A percentile compares a stretch with the other conserved stretches of the same genome.
These are phyloP conservation scores for Poeciliopsis turneri DNA, from an alignment of 2,797 vertebrate genomes.

Conservation along the genomic window DNA sequence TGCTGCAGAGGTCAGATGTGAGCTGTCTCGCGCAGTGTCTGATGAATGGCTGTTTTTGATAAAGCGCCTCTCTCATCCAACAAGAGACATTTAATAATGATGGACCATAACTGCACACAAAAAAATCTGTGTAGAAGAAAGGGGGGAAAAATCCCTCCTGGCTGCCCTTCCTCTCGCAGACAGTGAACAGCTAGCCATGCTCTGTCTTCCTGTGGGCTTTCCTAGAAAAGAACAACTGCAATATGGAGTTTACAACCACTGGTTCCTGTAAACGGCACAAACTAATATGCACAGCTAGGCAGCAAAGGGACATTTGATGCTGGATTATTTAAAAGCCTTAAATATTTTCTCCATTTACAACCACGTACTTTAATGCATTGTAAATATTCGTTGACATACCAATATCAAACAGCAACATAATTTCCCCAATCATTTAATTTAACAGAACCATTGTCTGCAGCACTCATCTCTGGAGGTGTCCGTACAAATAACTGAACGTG, in stretches of 20 bases:
- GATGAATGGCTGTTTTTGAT: constrained; percentile 95
- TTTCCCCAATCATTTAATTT: constrained; percentile 75
- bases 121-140: constrained; percentile 85
- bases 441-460: constrained; percentile 51
- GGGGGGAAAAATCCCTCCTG: constrained; percentile 59
- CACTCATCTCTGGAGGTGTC: constrained; percentile 56
- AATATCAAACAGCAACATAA: constrained; percentile 73
- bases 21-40: constrained; percentile 85
- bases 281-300: neutral
- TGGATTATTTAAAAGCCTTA: neutral
- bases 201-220: constrained; percentile 53
- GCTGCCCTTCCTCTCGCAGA: constrained; percentile 65
- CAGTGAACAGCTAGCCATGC: constrained; percentile 63
- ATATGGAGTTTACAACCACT: constrained; percentile 27
- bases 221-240: constrained; percentile 29
- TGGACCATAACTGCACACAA: constrained; percentile 88
- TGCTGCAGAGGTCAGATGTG: constrained; percentile 97
- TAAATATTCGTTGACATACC: constrained; percentile 63
- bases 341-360: neutral
- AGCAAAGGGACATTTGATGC: neutral
- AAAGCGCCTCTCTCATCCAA: constrained; percentile 90
- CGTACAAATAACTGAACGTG: constrained; percentile 76
- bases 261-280: constrained; percentile 4
- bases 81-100: constrained; percentile 95
- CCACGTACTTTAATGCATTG: neutral